phyloP scores from a whole-genome alignment of 2,113 vertebrate species.

The Nicator chloris region DNA sequence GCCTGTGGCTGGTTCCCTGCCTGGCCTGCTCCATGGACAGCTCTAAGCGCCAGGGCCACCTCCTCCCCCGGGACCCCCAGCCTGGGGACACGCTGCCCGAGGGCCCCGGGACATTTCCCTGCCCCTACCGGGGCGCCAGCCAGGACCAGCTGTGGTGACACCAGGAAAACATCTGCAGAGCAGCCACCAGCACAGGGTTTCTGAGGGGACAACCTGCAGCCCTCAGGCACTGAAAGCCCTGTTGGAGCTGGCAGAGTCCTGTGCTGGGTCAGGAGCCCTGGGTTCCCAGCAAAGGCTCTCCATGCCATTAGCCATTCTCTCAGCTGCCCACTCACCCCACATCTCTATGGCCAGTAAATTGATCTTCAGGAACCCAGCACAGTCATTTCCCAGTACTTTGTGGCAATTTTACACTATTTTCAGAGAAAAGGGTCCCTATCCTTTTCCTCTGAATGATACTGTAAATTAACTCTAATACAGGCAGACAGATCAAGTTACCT shows the following conservation, averaged over 20 bases:
- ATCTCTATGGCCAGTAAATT: neutral
- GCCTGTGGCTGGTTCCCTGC: neutral
- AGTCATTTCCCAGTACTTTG: slow-evolving; percentile 36
- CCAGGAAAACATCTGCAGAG: neutral
- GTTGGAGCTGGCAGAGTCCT: neutral
- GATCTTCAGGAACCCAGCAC: slow-evolving; percentile 6
- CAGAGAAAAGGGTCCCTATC: neutral
- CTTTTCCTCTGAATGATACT: neutral
- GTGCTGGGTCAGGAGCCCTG: rapidly evolving
- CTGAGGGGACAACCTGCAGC: neutral
- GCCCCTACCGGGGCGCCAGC: rapidly evolving
- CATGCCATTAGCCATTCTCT: neutral
- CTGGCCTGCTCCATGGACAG: neutral
- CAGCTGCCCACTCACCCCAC: neutral
- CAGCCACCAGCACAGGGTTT: neutral
- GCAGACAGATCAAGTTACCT: neutral
- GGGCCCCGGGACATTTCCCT: rapidly evolving
- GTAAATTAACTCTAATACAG: slow-evolving; percentile 5
- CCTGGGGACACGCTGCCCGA: neutral
- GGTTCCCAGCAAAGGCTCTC: neutral
- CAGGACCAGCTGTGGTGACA: neutral
- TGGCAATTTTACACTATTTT: slow-evolving; percentile 42
- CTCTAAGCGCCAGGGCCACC: neutral
- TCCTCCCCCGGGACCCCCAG: neutral
- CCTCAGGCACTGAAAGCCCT: neutral